Conservation (phyloP, 2,113 vertebrate species). For the Opisthocomus hoazin region DNA sequence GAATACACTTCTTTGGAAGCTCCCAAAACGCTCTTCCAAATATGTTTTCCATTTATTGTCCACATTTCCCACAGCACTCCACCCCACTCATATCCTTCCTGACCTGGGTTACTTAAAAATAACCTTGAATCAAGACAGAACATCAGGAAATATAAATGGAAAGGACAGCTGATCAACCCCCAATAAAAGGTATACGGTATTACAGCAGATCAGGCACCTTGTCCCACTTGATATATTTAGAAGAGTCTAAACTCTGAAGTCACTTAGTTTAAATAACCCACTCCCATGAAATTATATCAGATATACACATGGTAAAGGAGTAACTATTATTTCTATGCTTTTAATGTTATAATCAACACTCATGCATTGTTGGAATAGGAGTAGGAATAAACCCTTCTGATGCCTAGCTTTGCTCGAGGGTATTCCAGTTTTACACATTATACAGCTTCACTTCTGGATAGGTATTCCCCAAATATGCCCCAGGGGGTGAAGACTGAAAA, state of each 20-base stretch:
- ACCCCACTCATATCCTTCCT: slow-evolving; percentile 75
- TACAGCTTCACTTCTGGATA: neutral
- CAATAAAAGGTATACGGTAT: neutral
- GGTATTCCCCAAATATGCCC: neutral
- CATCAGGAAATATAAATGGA: slow-evolving; percentile 54
- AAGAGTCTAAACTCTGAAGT: slow-evolving; percentile 29
- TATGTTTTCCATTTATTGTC: slow-evolving; percentile 47
- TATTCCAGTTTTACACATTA: neutral
- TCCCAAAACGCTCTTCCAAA: slow-evolving; percentile 29
- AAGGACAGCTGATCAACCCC: slow-evolving; percentile 28
- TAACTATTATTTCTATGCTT: neutral
- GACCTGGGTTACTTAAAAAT: slow-evolving; percentile 64
- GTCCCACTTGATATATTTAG: slow-evolving; percentile 31
- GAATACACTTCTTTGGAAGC: neutral
- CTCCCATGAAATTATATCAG: neutral
- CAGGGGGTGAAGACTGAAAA: neutral
- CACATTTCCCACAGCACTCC: slow-evolving; percentile 46
- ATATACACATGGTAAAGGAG: neutral
- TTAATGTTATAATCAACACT: neutral
- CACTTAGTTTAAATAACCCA: slow-evolving; percentile 6
- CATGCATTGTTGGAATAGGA: neutral
- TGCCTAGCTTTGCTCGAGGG: neutral
- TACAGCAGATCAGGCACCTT: slow-evolving; percentile 4
- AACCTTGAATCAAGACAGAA: slow-evolving; percentile 51
- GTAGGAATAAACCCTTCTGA: neutral